These are phyloP conservation scores for Melopsittacus undulatus DNA, from an alignment of 2,797 vertebrate genomes.

Conservation along the genomic window DNA sequence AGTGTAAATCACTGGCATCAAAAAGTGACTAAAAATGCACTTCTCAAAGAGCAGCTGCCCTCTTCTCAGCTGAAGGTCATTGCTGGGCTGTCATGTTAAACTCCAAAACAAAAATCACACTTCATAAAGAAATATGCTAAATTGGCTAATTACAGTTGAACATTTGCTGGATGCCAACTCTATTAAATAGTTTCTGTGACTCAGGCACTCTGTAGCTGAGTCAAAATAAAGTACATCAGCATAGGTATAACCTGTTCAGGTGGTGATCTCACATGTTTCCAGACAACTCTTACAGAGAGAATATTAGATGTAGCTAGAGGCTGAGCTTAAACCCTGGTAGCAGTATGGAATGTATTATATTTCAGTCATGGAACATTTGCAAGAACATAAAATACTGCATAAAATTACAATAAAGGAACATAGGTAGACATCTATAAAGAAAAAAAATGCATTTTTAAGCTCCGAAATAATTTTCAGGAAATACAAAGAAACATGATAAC, in stretches of 20 bases:
- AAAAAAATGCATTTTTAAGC: background rate
- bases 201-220: background rate
- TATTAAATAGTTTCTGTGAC: background rate
- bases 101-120: background rate
- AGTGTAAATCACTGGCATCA: conserved; percentile 17
- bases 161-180: background rate
- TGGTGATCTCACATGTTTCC: background rate
- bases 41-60: conserved; percentile 1
- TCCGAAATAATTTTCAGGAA: background rate
- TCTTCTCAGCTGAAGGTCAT: conserved; percentile 24
- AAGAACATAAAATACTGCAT: background rate
- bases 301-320: background rate
- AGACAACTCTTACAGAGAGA: background rate
- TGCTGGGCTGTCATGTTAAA: background rate
- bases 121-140: conserved; percentile 5
- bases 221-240: background rate
- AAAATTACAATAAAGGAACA: background rate
- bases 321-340: background rate
- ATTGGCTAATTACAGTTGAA: conserved; percentile 19
- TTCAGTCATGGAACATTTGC: background rate
- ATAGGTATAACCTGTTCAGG: background rate
- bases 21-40: background rate
- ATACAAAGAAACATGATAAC: background rate
- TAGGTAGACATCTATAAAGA: background rate
- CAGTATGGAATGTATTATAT: background rate